Conservation (phyloP, 2,888 invertebrate species). For the Thereva unica region DNA sequence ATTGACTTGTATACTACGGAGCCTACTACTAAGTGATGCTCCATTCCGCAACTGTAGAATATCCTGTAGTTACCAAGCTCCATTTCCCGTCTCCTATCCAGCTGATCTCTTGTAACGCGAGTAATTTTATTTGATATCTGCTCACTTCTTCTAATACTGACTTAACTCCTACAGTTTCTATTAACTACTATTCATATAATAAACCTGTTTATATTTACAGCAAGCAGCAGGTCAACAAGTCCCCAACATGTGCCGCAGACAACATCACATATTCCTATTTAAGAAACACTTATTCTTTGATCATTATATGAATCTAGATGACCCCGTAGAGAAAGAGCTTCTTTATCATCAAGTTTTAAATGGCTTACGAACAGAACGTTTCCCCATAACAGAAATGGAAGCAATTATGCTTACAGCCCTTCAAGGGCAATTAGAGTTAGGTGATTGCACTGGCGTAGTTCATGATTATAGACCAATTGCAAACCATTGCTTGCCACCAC, state of each 20-base stretch:
- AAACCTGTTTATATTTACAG: not conserved
- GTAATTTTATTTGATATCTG: too few relatives aligned
- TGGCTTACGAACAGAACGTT: slow-evolving; percentile 85
- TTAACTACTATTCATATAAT: too few relatives aligned
- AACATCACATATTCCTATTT: slow-evolving; percentile 72
- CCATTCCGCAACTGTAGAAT: too few relatives aligned
- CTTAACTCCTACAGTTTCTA: too few relatives aligned
- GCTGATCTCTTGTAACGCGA: too few relatives aligned
- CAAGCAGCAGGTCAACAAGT: slow-evolving; percentile 56
- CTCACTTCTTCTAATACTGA: too few relatives aligned
- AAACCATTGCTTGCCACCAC: slow-evolving; percentile 79
- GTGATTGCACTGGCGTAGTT: slow-evolving; percentile 74
- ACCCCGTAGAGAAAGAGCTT: slow-evolving; percentile 91
- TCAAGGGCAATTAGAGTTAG: slow-evolving; percentile 89
- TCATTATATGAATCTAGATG: slow-evolving; percentile 75
- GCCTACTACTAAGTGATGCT: too few relatives aligned
- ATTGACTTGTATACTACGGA: too few relatives aligned
- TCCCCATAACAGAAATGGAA: slow-evolving; percentile 92
- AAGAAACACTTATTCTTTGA: slow-evolving; percentile 84
- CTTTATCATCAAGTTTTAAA: slow-evolving; percentile 92
- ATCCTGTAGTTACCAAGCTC: too few relatives aligned
- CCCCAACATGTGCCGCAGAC: slow-evolving; percentile 61
- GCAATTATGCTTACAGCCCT: slow-evolving; percentile 93
- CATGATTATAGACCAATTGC: slow-evolving; percentile 72
- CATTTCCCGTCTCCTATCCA: too few relatives aligned